Base-by-base conservation (phyloP, 1,140 invertebrate genomes). In the Dryas iulia region DNA sequence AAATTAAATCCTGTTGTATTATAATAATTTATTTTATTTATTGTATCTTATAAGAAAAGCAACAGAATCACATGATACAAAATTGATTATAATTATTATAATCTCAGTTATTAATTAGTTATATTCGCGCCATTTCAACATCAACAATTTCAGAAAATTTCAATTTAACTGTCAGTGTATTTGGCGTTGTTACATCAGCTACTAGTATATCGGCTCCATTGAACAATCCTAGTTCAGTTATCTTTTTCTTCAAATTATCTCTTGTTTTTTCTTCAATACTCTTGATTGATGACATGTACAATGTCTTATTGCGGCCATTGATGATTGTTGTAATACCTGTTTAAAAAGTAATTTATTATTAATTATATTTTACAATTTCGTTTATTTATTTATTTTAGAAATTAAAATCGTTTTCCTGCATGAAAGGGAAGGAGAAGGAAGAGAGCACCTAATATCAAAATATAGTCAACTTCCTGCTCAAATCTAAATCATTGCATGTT, bases 201-300 rank as follows among this genome's bases (percentile, higher is more conserved):
- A 99, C 97, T 56, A 97, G 94, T 24, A 99, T 93, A 83, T 98
- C 95, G 53, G 94, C 95, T 0, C 97, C 97, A 92, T 98, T 95
- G 66, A 83, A 92, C 11, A 99, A 83, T 1, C 96, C 97, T 53
- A 99, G 88, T 74, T 99, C 98, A 81, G 92, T 89, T 28, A 99
- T 87, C 60, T 96, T 96, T 92, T 97, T 98, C 62, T 96, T 96
- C 28, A 99, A 93, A 92, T 99, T 99, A 39, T 93, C 94, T 76
- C 96, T 94, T 0, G 98, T 98, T 73, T 94, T 94, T 81, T 96
- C 95, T 90, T 99, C 97, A 71, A 99, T 98, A 74, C 96, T 97
- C 66, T 95, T 94, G 3, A 99, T 96, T 6, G 95, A 96, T 59
- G 96, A 95, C 94, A 99, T 98, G 77, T 99, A 99, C 5, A 99